Evolutionary conservation across 2,888 invertebrate genomes (phyloP), one percentile per base, ranked within the genome.

Genomic region (Perithous albicinctus): DNA sequence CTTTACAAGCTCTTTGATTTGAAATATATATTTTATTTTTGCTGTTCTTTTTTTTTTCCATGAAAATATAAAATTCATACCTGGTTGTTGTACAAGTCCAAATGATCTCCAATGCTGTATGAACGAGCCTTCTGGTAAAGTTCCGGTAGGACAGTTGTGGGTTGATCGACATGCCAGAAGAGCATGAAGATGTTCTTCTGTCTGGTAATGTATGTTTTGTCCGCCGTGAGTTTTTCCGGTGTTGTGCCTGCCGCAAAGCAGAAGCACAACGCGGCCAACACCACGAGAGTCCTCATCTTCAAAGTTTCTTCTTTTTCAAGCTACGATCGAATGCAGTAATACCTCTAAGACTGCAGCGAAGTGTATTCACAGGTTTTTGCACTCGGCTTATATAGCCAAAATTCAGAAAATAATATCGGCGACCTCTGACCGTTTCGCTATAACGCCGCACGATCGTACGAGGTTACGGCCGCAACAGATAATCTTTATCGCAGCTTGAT

Each of bases 131-230:
- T 86, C 66, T 88, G 85, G 69, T 89, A 86, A n/a, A 90, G 85
- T 46, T 89, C 89, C 4, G 89, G 85, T 15, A 87, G 80, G 8
- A 87, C 89, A 12, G 88, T 79, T 15, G 88, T 89, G 0, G 90
- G 90, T 73, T 93, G 94, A 29, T 93, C 90, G 8, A 93, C 90
- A 80, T 93, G 92, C 87, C 93, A 92, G 85, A 94, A 93, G 3
- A 94, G 93, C 7, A 93, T 90, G 51, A 94, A 91, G 64, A 94
- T 88, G 82, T 91, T 92, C 87, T 93, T 93, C 86, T 94, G 94
- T 59, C 90, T 93, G 79, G 91, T 87, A 59, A 94, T 89, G 73
- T 91, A 92, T 7, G 87, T 91, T 86, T 93, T 90, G 78, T 90
- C 89, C 32, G 88, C 88, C n/a, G 79, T 82, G 0, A 81, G 66